These are phyloP conservation scores for Bombus pyrosoma DNA, from an alignment of 1,140 invertebrate species.

Conservation along the genomic window DNA sequence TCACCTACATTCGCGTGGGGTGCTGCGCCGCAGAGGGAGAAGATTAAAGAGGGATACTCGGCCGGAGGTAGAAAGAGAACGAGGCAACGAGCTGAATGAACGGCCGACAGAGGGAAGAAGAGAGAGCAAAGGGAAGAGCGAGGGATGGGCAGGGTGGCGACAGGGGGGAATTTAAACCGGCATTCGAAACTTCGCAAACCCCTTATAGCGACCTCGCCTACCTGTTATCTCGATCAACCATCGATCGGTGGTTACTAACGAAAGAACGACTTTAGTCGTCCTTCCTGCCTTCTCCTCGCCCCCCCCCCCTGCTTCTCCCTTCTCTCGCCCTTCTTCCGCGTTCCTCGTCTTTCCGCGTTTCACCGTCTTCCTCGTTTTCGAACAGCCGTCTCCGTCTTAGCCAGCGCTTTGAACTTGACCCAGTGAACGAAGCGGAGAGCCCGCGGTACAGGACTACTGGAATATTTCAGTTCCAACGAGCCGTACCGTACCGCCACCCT, in stretches of 20 bases:
- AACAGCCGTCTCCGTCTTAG: slow-evolving; percentile 55
- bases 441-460: slow-evolving; percentile 69
- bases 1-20: slow-evolving; percentile 63
- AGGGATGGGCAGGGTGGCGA: not conserved
- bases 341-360: slow-evolving; percentile 51
- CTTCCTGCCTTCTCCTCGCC: not conserved
- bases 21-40: slow-evolving; percentile 33
- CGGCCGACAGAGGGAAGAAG: not conserved
- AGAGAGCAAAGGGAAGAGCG: not conserved
- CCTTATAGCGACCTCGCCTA: slow-evolving; percentile 57
- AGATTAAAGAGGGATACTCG: slow-evolving; percentile 50
- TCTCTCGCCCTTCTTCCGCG: not conserved
- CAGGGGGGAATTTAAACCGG: slow-evolving; percentile 54
- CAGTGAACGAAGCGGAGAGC: slow-evolving; percentile 57
- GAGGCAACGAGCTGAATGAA: slow-evolving; percentile 22
- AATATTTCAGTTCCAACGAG: slow-evolving; percentile 68
- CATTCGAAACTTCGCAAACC: slow-evolving; percentile 67
- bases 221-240: slow-evolving; percentile 73
- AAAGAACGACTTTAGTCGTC: slow-evolving; percentile 67
- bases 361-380: not conserved
- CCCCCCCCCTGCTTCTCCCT: not conserved
- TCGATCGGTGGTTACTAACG: slow-evolving; percentile 72
- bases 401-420: slow-evolving; percentile 76
- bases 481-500: too few species aligned
- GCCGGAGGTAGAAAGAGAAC: slow-evolving; percentile 24